Percentiles rank a stretch among this genome's conserved stretches.
phyloP scores from a whole-genome alignment of 2,113 vertebrate species.

The Bagarius yarrelli region DNA sequence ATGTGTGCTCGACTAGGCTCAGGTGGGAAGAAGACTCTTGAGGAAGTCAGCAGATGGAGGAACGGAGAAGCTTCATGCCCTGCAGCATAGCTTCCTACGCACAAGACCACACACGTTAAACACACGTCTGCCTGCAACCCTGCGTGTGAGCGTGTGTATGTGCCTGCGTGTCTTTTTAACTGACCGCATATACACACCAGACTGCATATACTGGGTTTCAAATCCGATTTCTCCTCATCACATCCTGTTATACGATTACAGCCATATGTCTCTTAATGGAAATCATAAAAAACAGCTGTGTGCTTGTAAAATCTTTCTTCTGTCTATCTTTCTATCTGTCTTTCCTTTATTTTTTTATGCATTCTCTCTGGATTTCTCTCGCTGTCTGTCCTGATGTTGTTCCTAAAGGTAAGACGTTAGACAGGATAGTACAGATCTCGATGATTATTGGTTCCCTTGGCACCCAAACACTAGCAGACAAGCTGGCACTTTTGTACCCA shows the following conservation, averaged over 20 bases:
- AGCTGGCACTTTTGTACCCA: neutral
- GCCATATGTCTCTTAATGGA: conserved; percentile 17
- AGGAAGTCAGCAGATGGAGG: conserved; percentile 72
- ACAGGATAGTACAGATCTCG: conserved; percentile 31
- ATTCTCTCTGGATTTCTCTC: conserved; percentile 56
- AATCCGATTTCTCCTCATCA: neutral
- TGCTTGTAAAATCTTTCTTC: conserved; percentile 5
- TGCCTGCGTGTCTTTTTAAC: neutral
- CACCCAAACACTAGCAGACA: neutral
- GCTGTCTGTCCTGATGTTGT: conserved; percentile 63
- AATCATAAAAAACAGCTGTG: neutral
- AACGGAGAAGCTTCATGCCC: conserved; percentile 70
- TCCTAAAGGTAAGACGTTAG: conserved; percentile 32
- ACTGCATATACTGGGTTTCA: neutral
- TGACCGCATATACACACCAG: conserved; percentile 11
- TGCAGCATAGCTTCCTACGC: conserved; percentile 58
- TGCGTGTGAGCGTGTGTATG: neutral
- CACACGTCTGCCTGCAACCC: conserved; percentile 4
- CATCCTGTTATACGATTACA: conserved; percentile 18
- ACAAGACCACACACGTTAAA: conserved; percentile 39
- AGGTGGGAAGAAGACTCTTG: conserved; percentile 64
- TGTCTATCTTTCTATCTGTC: conserved; percentile 9
- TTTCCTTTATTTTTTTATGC: conserved; percentile 28
- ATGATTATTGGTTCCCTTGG: conserved; percentile 35
- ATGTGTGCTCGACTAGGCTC: conserved; percentile 61